A percentile compares a stretch with the other conserved stretches of the same genome.
Evolutionary conservation across 2,888 invertebrate genomes (phyloP).

Genomic region (Erpobdella octoculata): DNA sequence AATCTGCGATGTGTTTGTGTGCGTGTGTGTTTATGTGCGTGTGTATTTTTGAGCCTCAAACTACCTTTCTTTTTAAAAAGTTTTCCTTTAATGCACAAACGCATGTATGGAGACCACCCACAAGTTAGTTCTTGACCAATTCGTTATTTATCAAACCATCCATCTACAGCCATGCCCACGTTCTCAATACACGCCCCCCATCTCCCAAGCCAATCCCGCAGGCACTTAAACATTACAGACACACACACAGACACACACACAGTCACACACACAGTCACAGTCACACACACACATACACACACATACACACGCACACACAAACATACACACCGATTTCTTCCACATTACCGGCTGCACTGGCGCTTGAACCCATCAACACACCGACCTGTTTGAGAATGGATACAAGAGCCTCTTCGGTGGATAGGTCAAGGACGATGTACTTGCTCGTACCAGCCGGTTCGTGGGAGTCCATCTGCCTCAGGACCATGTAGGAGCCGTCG

Average conservation of each 20-base stretch:
- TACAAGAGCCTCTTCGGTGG: slow-evolving; percentile 30
- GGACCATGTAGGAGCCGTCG: slow-evolving; percentile 22
- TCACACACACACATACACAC: neutral
- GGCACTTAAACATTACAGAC: too few species aligned
- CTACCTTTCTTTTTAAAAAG: too few species aligned
- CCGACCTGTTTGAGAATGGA: slow-evolving; percentile 35
- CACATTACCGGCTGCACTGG: slow-evolving; percentile 37
- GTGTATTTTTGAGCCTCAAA: too few species aligned
- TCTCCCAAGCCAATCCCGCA: too few species aligned
- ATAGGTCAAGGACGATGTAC: slow-evolving; percentile 36
- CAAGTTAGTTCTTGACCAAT: too few species aligned
- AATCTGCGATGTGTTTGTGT: too few species aligned
- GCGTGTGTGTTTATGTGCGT: too few species aligned
- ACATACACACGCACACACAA: neutral
- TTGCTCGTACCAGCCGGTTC: slow-evolving; percentile 15
- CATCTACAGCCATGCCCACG: neutral
- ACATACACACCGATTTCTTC: slow-evolving; percentile 34
- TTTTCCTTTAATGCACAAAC: too few species aligned
- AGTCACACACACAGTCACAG: neutral
- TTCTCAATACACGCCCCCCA: neutral
- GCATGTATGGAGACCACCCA: too few species aligned
- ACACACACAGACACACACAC: too few species aligned
- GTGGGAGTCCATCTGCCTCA: slow-evolving; percentile 27
- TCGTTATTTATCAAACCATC: neutral
- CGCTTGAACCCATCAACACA: slow-evolving; percentile 27